These are phyloP conservation scores for Bellardia bayeri DNA, from an alignment of 2,888 invertebrate species.

Conservation along the genomic window DNA sequence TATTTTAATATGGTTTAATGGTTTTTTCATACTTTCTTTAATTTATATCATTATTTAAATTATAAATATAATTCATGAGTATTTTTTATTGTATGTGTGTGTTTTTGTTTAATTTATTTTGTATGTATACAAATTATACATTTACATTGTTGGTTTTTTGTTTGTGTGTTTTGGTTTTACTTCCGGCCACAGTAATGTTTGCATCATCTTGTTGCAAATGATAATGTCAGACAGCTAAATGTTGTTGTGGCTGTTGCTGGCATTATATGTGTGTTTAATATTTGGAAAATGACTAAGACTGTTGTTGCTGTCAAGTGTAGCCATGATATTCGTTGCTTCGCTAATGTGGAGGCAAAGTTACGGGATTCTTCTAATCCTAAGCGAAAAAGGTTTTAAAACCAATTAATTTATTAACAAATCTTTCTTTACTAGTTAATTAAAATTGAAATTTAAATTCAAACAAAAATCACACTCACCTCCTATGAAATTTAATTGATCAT, in stretches of 20 bases:
- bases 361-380: constrained; percentile 68
- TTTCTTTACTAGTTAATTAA: neutral
- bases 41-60: constrained; percentile 48
- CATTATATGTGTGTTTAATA: neutral
- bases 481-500: constrained; percentile 83
- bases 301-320: constrained; percentile 39
- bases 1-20: constrained; percentile 16
- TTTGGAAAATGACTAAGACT: constrained; percentile 31
- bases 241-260: constrained; percentile 31
- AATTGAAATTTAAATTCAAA: neutral
- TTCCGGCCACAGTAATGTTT: constrained; percentile 18
- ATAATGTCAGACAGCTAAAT: constrained; percentile 49
- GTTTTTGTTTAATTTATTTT: constrained; percentile 33
- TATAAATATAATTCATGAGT: constrained; percentile 70
- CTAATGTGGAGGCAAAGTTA: constrained; percentile 46
- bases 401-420: neutral
- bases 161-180: constrained; percentile 29
- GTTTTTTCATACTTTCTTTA: neutral
- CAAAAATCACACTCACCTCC: constrained; percentile 76
- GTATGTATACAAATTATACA: constrained; percentile 71
- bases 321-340: constrained; percentile 65
- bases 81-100: constrained; percentile 67
- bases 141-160: constrained; percentile 30
- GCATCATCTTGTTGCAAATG: constrained; percentile 67
- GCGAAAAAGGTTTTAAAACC: constrained; percentile 1